Conservation (phyloP, 2,888 invertebrate species). For the Phania funesta region DNA sequence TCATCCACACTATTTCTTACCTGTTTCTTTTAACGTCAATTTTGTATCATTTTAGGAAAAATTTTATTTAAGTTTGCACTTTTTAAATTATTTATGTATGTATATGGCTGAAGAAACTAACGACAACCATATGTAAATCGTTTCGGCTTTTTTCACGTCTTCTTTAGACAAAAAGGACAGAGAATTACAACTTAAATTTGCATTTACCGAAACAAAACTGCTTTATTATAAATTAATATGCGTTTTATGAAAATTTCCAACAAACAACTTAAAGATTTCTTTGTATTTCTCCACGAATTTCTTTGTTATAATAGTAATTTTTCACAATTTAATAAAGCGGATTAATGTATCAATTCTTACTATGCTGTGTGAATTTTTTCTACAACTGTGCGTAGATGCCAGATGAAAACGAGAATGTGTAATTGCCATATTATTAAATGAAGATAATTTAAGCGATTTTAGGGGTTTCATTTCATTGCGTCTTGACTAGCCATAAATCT, state of each 20-base stretch:
- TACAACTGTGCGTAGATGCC: slow-evolving; percentile 16
- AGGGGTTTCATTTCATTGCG: no score
- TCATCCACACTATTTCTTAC: slow-evolving; percentile 18
- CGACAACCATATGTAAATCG: neutral
- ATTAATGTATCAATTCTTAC: neutral
- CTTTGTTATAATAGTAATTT: neutral
- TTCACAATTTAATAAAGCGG: neutral
- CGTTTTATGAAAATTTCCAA: neutral
- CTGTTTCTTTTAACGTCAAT: neutral
- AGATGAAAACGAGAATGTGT: neutral
- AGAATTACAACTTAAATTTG: neutral
- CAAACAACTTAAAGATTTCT: neutral
- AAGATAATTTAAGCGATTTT: neutral
- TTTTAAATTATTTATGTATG: neutral
- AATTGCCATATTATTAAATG: neutral
- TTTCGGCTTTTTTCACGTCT: neutral
- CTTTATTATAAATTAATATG: neutral
- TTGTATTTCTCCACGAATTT: neutral
- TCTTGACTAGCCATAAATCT: no score
- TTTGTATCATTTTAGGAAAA: neutral
- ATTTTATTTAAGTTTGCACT: neutral
- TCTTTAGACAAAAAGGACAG: neutral
- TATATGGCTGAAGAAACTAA: no score
- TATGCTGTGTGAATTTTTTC: slow-evolving; percentile 15
- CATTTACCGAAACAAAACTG: neutral